These are phyloP conservation scores for Aphodius sticticus DNA, from an alignment of 2,888 invertebrate genomes.

Conservation along the genomic window DNA sequence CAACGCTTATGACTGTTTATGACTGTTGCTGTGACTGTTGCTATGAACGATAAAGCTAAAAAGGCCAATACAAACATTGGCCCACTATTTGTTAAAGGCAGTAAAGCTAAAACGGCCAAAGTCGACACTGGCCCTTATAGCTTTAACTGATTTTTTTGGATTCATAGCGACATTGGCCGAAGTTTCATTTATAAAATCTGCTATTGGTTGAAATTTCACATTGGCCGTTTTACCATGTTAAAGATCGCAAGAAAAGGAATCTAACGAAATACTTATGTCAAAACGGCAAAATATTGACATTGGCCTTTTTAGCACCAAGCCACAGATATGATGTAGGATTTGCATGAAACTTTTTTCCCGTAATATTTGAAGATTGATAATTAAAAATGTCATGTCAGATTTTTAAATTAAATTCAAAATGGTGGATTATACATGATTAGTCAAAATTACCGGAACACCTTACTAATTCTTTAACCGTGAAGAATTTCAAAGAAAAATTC, in stretches of 20 bases:
- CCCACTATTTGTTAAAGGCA: neutral
- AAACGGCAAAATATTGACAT: slow-evolving; percentile 10
- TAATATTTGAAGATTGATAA: too few relatives aligned
- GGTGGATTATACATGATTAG: too few relatives aligned
- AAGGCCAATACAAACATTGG: neutral
- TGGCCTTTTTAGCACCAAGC: slow-evolving; percentile 17
- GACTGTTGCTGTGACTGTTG: too few relatives aligned
- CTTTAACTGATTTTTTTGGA: neutral
- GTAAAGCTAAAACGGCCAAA: neutral
- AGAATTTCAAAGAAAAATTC: too few relatives aligned
- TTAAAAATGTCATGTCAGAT: too few relatives aligned
- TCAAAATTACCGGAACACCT: too few relatives aligned
- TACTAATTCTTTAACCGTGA: too few relatives aligned
- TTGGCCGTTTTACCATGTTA: neutral
- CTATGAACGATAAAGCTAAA: too few relatives aligned
- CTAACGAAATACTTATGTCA: neutral
- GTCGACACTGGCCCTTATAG: neutral
- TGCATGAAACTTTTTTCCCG: too few relatives aligned
- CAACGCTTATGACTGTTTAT: too few relatives aligned
- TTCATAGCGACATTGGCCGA: neutral
- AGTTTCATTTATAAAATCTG: too few relatives aligned
- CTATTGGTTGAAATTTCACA: neutral
- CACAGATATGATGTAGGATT: slow-evolving; percentile 17
- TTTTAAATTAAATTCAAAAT: too few relatives aligned
- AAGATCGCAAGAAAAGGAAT: slow-evolving; percentile 10